Conservation (phyloP, 2,113 vertebrate genomes). For the Scatophagus argus region DNA sequence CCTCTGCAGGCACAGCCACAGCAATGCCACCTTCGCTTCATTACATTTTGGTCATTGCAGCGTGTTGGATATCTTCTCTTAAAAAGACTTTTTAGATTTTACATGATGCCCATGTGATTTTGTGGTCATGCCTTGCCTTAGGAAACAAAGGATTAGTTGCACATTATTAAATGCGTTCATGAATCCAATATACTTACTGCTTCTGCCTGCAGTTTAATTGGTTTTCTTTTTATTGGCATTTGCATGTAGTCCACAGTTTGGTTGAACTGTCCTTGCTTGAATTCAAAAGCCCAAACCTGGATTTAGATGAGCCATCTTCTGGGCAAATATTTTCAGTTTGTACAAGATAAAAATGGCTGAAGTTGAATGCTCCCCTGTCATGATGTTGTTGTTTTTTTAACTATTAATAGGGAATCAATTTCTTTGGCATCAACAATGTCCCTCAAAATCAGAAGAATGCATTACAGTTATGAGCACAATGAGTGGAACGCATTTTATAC, state of each 20-base stretch:
- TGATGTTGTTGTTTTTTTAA: background rate
- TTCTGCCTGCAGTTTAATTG: conserved; percentile 50
- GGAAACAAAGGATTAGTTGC: conserved; percentile 53
- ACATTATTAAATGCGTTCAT: conserved; percentile 21
- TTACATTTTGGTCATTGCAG: background rate
- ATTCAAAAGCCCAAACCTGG: background rate
- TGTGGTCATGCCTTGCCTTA: conserved; percentile 52
- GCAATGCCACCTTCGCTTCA: conserved; percentile 2
- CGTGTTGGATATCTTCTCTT: conserved; percentile 10
- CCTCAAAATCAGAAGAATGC: background rate
- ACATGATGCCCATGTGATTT: conserved; percentile 29
- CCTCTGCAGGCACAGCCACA: conserved; percentile 33
- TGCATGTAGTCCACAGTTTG: conserved; percentile 57
- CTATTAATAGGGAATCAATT: background rate
- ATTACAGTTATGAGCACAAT: background rate
- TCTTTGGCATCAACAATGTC: background rate
- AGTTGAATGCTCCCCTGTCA: conserved; percentile 1
- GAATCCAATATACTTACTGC: conserved; percentile 42
- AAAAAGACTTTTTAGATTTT: conserved; percentile 42
- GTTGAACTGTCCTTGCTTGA: conserved; percentile 50
- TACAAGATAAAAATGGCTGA: background rate
- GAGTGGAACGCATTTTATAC: background rate
- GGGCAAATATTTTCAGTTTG: background rate
- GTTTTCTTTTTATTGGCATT: conserved; percentile 45
- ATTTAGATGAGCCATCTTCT: conserved; percentile 8